phyloP scores from a whole-genome alignment of 2,888 invertebrate genomes.

The Pherbina coryleti region DNA sequence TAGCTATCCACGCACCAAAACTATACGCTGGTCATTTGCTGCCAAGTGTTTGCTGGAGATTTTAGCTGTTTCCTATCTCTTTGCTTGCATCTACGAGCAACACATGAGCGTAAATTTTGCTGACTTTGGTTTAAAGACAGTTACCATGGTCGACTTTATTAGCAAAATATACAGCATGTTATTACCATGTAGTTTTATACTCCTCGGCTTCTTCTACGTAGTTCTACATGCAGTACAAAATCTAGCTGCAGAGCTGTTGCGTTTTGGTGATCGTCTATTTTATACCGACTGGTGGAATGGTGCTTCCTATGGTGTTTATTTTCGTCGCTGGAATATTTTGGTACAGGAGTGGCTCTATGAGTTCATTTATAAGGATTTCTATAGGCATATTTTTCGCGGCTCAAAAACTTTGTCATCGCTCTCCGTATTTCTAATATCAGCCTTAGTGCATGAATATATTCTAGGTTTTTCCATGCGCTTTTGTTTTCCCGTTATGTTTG shows the following conservation, averaged over 20 bases:
- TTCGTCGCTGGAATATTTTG: constrained; percentile 94
- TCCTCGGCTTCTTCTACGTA: constrained; percentile 84
- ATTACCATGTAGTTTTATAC: constrained; percentile 79
- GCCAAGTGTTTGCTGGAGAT: constrained; percentile 80
- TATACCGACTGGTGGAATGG: constrained; percentile 95
- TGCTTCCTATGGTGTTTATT: constrained; percentile 82
- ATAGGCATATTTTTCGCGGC: constrained; percentile 64
- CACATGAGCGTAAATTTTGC: constrained; percentile 76
- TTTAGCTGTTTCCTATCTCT: constrained; percentile 80
- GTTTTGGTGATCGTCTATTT: constrained; percentile 87
- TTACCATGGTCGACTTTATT: constrained; percentile 66
- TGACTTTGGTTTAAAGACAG: constrained; percentile 64
- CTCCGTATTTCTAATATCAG: constrained; percentile 82
- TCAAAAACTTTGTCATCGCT: constrained; percentile 70
- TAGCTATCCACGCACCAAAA: constrained; percentile 77
- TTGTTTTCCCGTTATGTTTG: constrained; percentile 87
- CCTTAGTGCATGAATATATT: constrained; percentile 89
- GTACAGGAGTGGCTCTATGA: constrained; percentile 94
- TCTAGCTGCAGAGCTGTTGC: constrained; percentile 87
- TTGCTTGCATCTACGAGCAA: constrained; percentile 83
- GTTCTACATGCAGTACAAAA: constrained; percentile 92
- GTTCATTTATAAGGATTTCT: constrained; percentile 84
- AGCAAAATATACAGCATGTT: constrained; percentile 79
- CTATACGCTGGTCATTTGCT: constrained; percentile 82
- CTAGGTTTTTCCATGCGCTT: constrained; percentile 83